Evolutionary conservation across 2,797 vertebrate species (phyloP), one percentile per base, ranked within the genome.

Genomic region (Girardinus metallicus): DNA sequence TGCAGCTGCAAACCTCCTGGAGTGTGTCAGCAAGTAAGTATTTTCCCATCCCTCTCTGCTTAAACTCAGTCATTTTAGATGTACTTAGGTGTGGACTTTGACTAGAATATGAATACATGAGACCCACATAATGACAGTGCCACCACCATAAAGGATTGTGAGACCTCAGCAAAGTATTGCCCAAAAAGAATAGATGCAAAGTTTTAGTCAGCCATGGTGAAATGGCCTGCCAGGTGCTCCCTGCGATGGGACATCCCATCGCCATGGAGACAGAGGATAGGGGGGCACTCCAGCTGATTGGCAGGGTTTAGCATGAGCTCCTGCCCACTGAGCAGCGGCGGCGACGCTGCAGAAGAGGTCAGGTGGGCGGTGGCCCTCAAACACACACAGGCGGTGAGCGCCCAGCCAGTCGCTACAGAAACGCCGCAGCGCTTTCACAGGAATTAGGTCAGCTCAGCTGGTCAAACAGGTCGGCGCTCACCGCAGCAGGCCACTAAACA

Each of bases 341-440:
- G 96, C 93, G 95, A 85, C 88, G 93, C 93, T 87, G 94, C 92
- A 95, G 95, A 94, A 95, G 92, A 91, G 94, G 93, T 97, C 96
- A 97, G 95, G 94, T 95, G 96, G 96, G 96, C 96, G 83, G 89
- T 91, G 96, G 97, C 97, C 96, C 97, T 97, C 95, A 81, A 92
- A 90, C 76, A 26, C 82, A 86, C 87, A 88, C 87, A 68, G 81
- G 83, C 82, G 86, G 88, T 88, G 85, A 85, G 88, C n/a, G 34
- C 39, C 75, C 81, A 13, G 76, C 79, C 26, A 76, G 79, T 80
- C 87, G 84, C 86, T 87, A 84, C 87, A 86, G 21, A 53, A 53
- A 26, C 23, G 51, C 51, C 23, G 8, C 83, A 88, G 85, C 86
- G 11, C 57, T 64, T 18, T 16, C 34, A n/a, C 73, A 83, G 60